These are phyloP conservation scores for Meloidogyne hapla DNA, from an alignment of 1,140 invertebrate species.

Conservation along the genomic window DNA sequence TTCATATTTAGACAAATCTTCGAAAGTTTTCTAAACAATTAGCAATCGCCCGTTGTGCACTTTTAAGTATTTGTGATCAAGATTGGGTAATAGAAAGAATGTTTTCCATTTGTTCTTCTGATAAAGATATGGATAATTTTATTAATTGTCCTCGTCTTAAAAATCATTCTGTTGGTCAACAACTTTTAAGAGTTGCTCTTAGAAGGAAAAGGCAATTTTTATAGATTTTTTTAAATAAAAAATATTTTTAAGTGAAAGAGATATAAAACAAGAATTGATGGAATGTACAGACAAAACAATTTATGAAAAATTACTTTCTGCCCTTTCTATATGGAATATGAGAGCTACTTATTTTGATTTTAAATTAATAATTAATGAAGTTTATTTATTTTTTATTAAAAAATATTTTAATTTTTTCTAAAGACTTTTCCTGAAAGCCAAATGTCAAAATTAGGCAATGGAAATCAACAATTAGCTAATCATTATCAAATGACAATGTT, in stretches of 20 bases:
- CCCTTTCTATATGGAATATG: constrained; percentile 53
- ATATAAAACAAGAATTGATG: constrained; percentile 50
- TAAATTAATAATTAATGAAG: constrained; percentile 46
- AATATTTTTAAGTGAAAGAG: constrained; percentile 30
- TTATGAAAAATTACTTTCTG: constrained; percentile 52
- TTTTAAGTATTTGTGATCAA: constrained; percentile 52
- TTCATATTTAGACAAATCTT: not conserved
- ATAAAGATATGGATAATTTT: constrained; percentile 45
- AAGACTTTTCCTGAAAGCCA: constrained; percentile 20
- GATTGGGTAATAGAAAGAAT: constrained; percentile 51
- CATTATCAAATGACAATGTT: constrained; percentile 26
- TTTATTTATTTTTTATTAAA: constrained; percentile 2
- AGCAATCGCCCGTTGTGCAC: constrained; percentile 16
- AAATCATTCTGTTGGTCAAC: constrained; percentile 37
- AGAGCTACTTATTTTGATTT: constrained; percentile 55
- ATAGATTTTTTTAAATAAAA: too few relatives aligned
- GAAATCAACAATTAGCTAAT: constrained; percentile 27
- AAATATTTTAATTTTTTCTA: not conserved
- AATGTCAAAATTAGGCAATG: constrained; percentile 15
- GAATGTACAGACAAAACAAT: constrained; percentile 31
- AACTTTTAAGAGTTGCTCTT: constrained; percentile 48
- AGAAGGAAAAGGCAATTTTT: constrained; percentile 25
- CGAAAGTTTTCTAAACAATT: constrained; percentile 18
- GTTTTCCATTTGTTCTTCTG: constrained; percentile 49
- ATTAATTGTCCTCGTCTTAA: constrained; percentile 19